Evolutionary conservation across 2,888 invertebrate species (phyloP).

Genomic region (Atethmia centrago): DNA sequence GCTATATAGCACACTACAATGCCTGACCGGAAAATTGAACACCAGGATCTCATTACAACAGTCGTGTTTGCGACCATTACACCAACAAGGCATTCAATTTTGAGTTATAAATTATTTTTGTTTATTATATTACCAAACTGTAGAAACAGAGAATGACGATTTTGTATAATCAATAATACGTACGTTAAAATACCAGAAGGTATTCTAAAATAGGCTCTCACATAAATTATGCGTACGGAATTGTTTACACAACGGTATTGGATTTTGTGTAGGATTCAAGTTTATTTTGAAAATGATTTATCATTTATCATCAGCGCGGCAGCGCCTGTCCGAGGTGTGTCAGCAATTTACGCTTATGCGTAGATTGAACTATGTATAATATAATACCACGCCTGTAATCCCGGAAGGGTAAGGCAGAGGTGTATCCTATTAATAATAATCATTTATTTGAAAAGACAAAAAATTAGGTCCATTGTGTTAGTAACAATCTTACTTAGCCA

Average conservation of each 20-base stretch:
- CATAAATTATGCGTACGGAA: constrained; percentile 7
- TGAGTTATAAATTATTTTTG: background rate
- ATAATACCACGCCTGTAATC: background rate
- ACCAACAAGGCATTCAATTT: background rate
- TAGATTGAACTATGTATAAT: background rate
- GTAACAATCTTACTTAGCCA: no score
- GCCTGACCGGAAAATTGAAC: background rate
- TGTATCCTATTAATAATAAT: no score
- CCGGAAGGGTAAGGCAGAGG: background rate
- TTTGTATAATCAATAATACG: no score
- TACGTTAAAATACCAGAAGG: no score
- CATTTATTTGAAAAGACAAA: no score
- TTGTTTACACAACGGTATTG: background rate
- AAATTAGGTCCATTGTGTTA: no score
- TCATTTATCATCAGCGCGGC: no score
- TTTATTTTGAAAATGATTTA: background rate
- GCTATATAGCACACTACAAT: background rate
- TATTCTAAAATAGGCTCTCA: background rate
- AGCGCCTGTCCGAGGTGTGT: background rate
- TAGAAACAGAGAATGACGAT: no score
- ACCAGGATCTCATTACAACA: no score
- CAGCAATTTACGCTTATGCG: constrained; percentile 1
- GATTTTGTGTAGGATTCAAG: background rate
- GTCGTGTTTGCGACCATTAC: background rate
- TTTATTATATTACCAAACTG: background rate